These are phyloP conservation scores for Trichopoda pennipes DNA, from an alignment of 2,888 invertebrate genomes.

Conservation along the genomic window DNA sequence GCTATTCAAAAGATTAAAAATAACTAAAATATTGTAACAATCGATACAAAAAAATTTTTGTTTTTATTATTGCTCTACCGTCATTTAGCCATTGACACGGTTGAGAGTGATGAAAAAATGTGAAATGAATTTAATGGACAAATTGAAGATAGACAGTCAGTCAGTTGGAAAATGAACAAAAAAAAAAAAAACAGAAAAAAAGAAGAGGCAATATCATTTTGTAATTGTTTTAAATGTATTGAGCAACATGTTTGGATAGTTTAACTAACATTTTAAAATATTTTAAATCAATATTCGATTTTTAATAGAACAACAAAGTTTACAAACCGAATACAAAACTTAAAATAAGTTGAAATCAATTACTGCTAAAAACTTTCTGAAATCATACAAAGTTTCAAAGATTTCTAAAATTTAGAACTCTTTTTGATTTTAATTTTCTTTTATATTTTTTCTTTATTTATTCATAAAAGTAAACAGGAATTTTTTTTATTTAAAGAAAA, in stretches of 20 bases:
- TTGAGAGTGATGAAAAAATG: neutral
- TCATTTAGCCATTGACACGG: conserved; percentile 3
- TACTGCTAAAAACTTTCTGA: neutral
- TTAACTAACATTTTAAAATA: no score
- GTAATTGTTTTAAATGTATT: neutral
- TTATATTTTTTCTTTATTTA: neutral
- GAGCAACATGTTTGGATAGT: no score
- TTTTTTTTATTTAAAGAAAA: no score
- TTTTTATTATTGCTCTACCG: neutral
- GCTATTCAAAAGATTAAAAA: no score
- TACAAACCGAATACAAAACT: no score
- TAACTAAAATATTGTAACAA: no score
- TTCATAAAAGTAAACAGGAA: neutral
- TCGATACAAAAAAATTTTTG: no score
- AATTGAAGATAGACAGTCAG: conserved; percentile 19
- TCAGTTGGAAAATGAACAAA: neutral
- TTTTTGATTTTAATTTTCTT: neutral
- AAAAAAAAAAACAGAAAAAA: neutral
- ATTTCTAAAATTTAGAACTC: no score
- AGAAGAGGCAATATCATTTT: neutral
- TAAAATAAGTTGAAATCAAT: no score
- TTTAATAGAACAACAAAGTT: no score
- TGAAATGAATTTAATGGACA: conserved; percentile 5
- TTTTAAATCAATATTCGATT: no score
- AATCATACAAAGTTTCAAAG: neutral